phyloP scores from a whole-genome alignment of 2,797 vertebrate species.

The Enteromius thamalakanensis region DNA sequence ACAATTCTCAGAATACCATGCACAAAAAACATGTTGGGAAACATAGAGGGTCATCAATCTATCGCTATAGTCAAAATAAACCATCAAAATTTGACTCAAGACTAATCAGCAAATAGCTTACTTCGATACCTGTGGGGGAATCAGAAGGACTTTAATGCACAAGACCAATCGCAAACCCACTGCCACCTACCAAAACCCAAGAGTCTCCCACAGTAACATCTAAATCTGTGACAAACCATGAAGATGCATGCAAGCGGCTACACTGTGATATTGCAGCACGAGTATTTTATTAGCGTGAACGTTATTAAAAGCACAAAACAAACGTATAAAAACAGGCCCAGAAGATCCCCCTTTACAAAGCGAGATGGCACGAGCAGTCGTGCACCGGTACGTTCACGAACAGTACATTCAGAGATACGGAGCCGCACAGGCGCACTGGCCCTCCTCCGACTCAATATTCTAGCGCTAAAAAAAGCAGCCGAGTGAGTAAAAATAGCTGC shows the following conservation, averaged over 20 bases:
- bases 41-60: neutral
- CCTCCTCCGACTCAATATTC: conserved; percentile 87
- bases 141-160: neutral
- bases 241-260: conserved; percentile 59
- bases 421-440: conserved; percentile 72
- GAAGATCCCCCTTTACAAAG: neutral
- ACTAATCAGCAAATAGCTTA: neutral
- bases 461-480: conserved; percentile 96
- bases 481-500: conserved; percentile 96
- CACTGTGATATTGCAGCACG: conserved; percentile 46
- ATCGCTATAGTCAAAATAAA: neutral
- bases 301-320: neutral
- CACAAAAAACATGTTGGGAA: neutral
- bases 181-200: neutral
- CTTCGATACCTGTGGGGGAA: neutral
- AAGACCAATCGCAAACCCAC: neutral
- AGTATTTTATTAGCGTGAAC: neutral
- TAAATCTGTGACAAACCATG: conserved; percentile 46
- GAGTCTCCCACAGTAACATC: neutral
- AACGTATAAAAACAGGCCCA: neutral
- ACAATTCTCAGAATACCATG: neutral
- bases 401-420: conserved; percentile 83
- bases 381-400: conserved; percentile 28
- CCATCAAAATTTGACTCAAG: neutral
- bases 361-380: conserved; percentile 9